Evolutionary conservation across 2,888 invertebrate genomes (phyloP).

Genomic region (Lycophotia porphyrea): DNA sequence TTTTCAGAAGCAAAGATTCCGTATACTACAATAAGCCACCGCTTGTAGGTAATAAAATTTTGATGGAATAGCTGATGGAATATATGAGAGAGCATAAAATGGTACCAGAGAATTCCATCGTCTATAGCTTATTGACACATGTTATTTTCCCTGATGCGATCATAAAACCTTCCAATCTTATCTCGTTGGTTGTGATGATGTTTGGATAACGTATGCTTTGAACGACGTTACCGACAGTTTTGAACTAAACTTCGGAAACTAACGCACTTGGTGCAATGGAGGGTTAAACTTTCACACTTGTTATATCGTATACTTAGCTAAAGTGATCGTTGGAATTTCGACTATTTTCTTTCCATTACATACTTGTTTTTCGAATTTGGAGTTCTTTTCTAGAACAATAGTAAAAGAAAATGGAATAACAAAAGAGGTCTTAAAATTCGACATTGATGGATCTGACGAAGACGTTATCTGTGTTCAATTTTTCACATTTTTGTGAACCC

Average conservation of each 20-base stretch:
- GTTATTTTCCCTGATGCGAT: conserved; percentile 82
- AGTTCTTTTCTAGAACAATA: conserved; percentile 3
- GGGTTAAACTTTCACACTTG: conserved; percentile 13
- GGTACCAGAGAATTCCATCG: conserved; percentile 78
- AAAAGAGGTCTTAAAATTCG: conserved; percentile 69
- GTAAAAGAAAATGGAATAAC: conserved; percentile 38
- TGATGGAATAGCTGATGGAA: conserved; percentile 78
- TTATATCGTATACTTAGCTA: background rate
- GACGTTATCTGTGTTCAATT: conserved; percentile 82
- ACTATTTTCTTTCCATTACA: background rate
- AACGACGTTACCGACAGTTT: conserved; percentile 34
- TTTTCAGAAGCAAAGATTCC: conserved; percentile 54
- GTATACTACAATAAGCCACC: conserved; percentile 63
- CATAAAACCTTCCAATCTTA: conserved; percentile 83
- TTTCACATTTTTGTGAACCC: conserved; percentile 84
- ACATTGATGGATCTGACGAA: conserved; percentile 84
- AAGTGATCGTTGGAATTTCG: conserved; percentile 14
- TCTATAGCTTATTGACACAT: conserved; percentile 81
- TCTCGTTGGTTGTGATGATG: conserved; percentile 74
- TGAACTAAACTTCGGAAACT: conserved; percentile 24
- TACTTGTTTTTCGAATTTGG: background rate
- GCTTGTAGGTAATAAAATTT: conserved; percentile 77
- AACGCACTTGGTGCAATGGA: conserved; percentile 12
- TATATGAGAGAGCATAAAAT: conserved; percentile 76
- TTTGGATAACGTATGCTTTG: conserved; percentile 77